phyloP scores from a whole-genome alignment of 2,888 invertebrate genomes.

The Anthrax anthrax region DNA sequence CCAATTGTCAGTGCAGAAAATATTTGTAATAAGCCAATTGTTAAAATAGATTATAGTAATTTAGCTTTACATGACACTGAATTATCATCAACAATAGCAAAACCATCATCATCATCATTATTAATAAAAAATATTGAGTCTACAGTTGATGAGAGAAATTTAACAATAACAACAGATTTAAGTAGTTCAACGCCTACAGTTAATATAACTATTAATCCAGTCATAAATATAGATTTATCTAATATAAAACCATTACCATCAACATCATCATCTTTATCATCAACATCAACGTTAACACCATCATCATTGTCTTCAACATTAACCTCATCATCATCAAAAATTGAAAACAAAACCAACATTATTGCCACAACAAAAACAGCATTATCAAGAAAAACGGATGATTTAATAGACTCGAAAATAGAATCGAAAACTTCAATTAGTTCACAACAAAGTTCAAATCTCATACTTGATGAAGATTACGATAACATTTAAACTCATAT shows the following conservation, averaged over 20 bases:
- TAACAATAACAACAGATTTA: slow-evolving; percentile 9
- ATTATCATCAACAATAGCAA: not conserved
- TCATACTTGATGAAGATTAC: slow-evolving; percentile 35
- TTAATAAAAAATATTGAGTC: not conserved
- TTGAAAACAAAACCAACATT: slow-evolving; percentile 5
- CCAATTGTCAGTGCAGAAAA: slow-evolving; percentile 27
- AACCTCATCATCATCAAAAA: slow-evolving; percentile 7
- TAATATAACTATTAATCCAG: slow-evolving; percentile 22
- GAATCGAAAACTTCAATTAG: not conserved
- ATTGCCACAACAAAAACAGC: not conserved
- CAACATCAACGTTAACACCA: slow-evolving; percentile 4
- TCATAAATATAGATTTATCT: slow-evolving; percentile 32
- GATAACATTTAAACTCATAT: slow-evolving; percentile 35
- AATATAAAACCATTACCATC: slow-evolving; percentile 23
- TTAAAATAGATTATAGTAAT: slow-evolving; percentile 35
- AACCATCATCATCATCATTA: not conserved
- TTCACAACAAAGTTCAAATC: slow-evolving; percentile 7
- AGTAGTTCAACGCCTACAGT: slow-evolving; percentile 9
- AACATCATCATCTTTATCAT: slow-evolving; percentile 6
- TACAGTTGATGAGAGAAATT: not conserved
- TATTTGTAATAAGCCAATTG: slow-evolving; percentile 28
- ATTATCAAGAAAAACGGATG: not conserved
- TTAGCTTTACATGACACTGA: slow-evolving; percentile 18
- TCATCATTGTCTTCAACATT: slow-evolving; percentile 12
- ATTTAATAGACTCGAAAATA: not conserved